Base-by-base conservation (phyloP, 2,113 vertebrate species). In the Odocoileus hemionus region DNA sequence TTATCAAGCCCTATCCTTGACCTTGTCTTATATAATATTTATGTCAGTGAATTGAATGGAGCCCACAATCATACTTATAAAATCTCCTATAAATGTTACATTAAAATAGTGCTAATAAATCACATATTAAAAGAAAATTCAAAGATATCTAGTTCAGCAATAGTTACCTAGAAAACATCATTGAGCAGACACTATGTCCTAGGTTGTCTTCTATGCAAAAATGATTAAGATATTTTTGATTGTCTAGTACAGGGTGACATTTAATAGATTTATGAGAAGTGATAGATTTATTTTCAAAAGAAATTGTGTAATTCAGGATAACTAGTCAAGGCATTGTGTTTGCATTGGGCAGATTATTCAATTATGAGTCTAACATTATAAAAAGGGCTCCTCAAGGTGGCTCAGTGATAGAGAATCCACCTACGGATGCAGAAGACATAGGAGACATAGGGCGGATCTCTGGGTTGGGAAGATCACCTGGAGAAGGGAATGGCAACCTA, bases 21-120 rank as follows among this genome's bases (percentile, higher is more conserved):
- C 89, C 60, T 96, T 97, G 57, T 92, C 92, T 95, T 80, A n/a
- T 86, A 26, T 83, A 92, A 86, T 96, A 94, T 95, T 96, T 96
- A 87, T 92, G 86, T 95, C 89, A 82, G 52, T 82, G 74, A 92
- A 92, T 0, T 92, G 87, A 97, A 86, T 36, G 78, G 58, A 89
- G 83, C 17, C 74, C 43, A 14, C 74, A 90, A 70, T 96, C 16
- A n/a, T 39, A 95, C 86, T 93, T 97, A 96, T n/a, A 85, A 85
- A 95, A 80, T 87, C n/a, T 90, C 14, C 57, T 80, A 43, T 93
- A 79, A 95, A 70, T n/a, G 88, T 67, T 80, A 64, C 74, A 94
- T 94, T 95, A 90, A 90, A 96, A 89, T 17, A 8, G 17, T 83
- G 26, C 47, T 93, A 87, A 96, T 78, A 95, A 97, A 85, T 96